Percentiles rank a stretch among this genome's conserved stretches.
phyloP scores from a whole-genome alignment of 2,888 invertebrate species.

The Pharmacophagus antenor region DNA sequence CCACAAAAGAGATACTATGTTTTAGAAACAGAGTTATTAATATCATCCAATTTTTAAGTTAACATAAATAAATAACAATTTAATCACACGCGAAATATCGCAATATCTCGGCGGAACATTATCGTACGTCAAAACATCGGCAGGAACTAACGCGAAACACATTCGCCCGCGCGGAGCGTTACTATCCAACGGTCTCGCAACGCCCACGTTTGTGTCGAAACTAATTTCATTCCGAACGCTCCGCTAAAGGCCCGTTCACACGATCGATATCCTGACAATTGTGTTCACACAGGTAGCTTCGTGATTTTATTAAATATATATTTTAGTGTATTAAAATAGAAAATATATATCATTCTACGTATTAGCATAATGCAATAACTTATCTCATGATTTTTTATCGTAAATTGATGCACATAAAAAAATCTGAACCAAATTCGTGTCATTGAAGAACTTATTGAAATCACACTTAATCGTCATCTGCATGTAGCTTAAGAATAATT shows the following conservation, averaged over 20 bases:
- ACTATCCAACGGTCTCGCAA: conserved; percentile 3
- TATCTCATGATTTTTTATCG: too few relatives aligned
- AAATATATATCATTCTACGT: too few relatives aligned
- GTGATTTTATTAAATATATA: too few relatives aligned
- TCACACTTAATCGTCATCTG: not conserved
- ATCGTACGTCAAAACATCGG: not conserved
- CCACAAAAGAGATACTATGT: too few relatives aligned
- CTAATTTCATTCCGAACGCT: conserved; percentile 9
- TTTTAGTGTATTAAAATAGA: too few relatives aligned
- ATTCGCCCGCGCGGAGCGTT: not conserved
- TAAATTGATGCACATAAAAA: too few relatives aligned
- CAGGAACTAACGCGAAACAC: conserved; percentile 10
- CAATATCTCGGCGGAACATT: conserved; percentile 1
- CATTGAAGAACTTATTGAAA: too few relatives aligned
- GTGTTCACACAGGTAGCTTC: not conserved
- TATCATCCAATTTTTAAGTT: too few relatives aligned
- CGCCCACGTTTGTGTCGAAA: conserved; percentile 18
- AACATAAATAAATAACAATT: not conserved
- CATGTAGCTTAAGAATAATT: not conserved
- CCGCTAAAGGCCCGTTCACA: not conserved
- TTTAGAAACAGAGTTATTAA: too few relatives aligned
- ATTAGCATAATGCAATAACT: too few relatives aligned
- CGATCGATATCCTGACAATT: not conserved
- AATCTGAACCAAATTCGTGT: too few relatives aligned
- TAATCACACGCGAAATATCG: not conserved